Conservation (phyloP, 2,113 vertebrate species). For the Datnioides undecimradiatus region DNA sequence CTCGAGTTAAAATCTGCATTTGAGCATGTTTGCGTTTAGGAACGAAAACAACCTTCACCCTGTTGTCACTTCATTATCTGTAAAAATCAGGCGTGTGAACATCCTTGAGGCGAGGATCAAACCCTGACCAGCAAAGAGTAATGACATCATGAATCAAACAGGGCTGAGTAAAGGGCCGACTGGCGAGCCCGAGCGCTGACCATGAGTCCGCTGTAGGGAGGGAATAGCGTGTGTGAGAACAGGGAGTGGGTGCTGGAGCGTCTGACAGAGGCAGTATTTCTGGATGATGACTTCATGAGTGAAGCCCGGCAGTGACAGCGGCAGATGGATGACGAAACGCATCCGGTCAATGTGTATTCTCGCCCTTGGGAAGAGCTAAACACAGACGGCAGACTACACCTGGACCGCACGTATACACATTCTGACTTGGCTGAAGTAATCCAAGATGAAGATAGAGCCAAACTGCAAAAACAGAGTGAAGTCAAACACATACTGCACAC, state of each 20-base stretch:
- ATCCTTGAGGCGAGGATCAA: conserved; percentile 35
- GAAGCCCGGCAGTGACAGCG: conserved; percentile 59
- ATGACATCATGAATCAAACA: conserved; percentile 66
- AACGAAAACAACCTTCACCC: conserved; percentile 4
- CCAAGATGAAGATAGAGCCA: background rate
- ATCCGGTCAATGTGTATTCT: conserved; percentile 51
- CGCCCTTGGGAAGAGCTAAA: conserved; percentile 45
- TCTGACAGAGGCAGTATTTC: conserved; percentile 61
- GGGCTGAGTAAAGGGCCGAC: conserved; percentile 11
- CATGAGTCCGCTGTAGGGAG: conserved; percentile 7
- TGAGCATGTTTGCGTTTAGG: background rate
- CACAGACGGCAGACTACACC: conserved; percentile 35
- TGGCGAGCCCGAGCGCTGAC: conserved; percentile 17
- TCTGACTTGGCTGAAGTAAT: background rate
- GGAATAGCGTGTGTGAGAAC: conserved; percentile 23
- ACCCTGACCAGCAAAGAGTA: conserved; percentile 16
- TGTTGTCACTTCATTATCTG: conserved; percentile 20
- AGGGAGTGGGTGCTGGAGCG: conserved; percentile 43
- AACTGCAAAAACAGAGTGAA: background rate
- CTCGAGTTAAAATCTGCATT: no score
- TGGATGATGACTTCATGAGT: conserved; percentile 72
- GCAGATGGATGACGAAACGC: conserved; percentile 68
- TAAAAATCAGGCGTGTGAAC: conserved; percentile 12
- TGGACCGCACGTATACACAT: background rate
- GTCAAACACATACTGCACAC: conserved; percentile 8